Conservation (phyloP, 2,113 vertebrate genomes). For the Amblyornis subalaris region DNA sequence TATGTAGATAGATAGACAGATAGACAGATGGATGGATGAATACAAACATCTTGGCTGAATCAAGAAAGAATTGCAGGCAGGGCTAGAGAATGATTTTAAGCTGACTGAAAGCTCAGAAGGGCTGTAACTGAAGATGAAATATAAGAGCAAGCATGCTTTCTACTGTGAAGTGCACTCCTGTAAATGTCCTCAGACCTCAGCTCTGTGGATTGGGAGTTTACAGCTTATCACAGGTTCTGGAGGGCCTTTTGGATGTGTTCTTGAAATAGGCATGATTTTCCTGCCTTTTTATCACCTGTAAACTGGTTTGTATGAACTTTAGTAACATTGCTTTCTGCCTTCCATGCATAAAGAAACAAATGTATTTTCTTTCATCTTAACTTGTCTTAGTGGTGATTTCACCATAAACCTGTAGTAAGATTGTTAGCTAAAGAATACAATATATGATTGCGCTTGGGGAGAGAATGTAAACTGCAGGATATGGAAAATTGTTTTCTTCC, state of each 20-base stretch:
- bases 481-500: neutral
- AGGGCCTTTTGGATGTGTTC: neutral
- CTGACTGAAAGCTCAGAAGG: neutral
- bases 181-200: neutral
- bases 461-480: neutral
- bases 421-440: neutral
- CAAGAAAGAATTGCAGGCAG: neutral
- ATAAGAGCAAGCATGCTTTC: neutral
- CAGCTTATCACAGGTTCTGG: neutral
- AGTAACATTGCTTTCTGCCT: neutral
- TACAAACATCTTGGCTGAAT: fast-evolving
- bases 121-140: neutral
- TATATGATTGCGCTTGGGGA: neutral
- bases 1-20: neutral
- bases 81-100: neutral
- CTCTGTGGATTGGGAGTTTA: neutral
- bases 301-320: neutral
- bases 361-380: neutral
- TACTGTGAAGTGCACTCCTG: neutral
- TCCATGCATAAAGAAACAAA: neutral
- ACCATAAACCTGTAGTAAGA: neutral
- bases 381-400: neutral
- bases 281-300: neutral
- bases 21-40: neutral
- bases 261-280: neutral